phyloP scores from a whole-genome alignment of 1,140 invertebrate species.

The Zeugodacus cucurbitae region DNA sequence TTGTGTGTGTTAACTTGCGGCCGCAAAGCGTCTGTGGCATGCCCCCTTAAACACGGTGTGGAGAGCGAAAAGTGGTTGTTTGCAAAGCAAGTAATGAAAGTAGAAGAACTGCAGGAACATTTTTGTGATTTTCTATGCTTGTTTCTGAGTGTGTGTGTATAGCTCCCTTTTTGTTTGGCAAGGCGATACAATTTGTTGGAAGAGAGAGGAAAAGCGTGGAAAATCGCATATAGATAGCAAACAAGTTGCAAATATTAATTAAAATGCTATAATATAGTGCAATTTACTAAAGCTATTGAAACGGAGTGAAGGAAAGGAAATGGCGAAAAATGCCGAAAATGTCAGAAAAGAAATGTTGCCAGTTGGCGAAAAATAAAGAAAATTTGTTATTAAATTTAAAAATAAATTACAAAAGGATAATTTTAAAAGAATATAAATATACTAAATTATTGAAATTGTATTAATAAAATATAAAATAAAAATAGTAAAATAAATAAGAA shows the following conservation, averaged over 20 bases:
- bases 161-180: neutral
- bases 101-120: neutral
- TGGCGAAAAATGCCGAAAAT: neutral
- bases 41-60: neutral
- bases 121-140: neutral
- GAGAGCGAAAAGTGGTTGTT: neutral
- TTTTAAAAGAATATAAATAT: neutral
- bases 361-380: slow-evolving; percentile 14
- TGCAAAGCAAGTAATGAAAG: neutral
- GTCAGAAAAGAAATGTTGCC: neutral
- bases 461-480: too few species aligned
- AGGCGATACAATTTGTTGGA: neutral
- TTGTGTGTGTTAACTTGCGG: neutral
- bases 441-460: too few species aligned
- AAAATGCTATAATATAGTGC: neutral
- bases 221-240: neutral
- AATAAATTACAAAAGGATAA: neutral
- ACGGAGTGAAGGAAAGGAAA: neutral
- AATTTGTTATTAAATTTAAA: neutral
- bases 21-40: neutral
- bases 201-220: neutral
- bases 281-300: neutral
- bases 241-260: neutral
- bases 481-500: too few species aligned
- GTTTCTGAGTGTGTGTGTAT: neutral